These are phyloP conservation scores for Zosterops borbonicus DNA, from an alignment of 2,113 vertebrate species.

Conservation along the genomic window DNA sequence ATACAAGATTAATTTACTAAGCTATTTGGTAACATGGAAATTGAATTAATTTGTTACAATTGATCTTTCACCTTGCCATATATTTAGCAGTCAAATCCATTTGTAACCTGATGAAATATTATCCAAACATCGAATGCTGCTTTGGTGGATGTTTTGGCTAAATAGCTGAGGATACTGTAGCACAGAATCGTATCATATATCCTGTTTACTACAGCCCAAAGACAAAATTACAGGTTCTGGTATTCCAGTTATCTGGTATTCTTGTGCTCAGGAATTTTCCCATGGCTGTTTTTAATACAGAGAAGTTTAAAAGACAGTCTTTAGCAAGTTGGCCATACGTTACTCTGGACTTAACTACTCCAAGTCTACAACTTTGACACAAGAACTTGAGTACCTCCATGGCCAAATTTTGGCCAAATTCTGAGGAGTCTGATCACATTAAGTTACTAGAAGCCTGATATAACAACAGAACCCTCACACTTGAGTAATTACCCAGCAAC, in stretches of 20 bases:
- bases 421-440: background rate
- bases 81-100: constrained; percentile 55
- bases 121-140: constrained; percentile 4
- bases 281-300: constrained; percentile 33
- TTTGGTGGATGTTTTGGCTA: constrained; percentile 58
- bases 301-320: background rate
- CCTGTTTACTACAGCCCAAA: constrained; percentile 33
- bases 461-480: background rate
- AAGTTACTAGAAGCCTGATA: background rate
- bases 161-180: constrained; percentile 53
- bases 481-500: background rate
- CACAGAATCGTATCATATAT: constrained; percentile 30
- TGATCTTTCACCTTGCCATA: constrained; percentile 40
- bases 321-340: background rate
- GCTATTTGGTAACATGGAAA: constrained; percentile 31
- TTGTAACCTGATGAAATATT: constrained; percentile 62
- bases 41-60: background rate
- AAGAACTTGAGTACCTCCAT: background rate
- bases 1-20: background rate
- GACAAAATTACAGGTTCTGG: constrained; percentile 56
- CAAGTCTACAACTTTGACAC: background rate
- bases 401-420: background rate
- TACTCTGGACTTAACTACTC: background rate
- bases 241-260: constrained; percentile 58
- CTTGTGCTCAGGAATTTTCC: constrained; percentile 54